Evolutionary conservation across 2,888 invertebrate species (phyloP).

Genomic region (Hirudinaria manillensis): DNA sequence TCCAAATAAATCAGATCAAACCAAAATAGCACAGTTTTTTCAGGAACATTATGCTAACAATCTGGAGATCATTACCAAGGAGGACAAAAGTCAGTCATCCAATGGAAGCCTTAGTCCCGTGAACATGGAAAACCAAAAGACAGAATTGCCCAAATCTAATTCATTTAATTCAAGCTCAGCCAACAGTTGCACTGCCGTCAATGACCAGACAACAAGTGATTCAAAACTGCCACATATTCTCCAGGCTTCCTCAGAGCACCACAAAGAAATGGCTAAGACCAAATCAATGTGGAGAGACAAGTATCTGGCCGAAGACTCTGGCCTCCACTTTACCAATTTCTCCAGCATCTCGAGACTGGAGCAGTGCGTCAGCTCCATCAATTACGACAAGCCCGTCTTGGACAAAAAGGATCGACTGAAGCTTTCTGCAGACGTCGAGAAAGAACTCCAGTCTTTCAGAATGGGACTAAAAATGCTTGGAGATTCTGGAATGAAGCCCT

Average conservation of each 20-base stretch:
- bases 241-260: constrained; percentile 8
- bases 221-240: no score
- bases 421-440: constrained; percentile 18
- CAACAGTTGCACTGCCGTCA: no score
- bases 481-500: neutral
- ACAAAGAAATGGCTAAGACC: constrained; percentile 22
- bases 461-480: constrained; percentile 28
- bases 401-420: constrained; percentile 10
- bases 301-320: constrained; percentile 23
- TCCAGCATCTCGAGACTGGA: constrained; percentile 27
- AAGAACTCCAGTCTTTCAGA: constrained; percentile 20
- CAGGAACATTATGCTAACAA: no score
- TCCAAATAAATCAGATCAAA: no score
- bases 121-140: no score
- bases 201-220: no score
- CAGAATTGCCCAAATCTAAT: no score
- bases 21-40: no score
- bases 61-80: no score
- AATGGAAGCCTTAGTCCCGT: no score
- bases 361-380: constrained; percentile 23
- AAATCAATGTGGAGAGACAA: constrained; percentile 25
- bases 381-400: neutral
- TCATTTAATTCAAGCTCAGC: no score
- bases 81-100: no score
- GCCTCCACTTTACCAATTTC: neutral